phyloP scores from a whole-genome alignment of 2,888 invertebrate genomes.

The Coecobrya sp. region DNA sequence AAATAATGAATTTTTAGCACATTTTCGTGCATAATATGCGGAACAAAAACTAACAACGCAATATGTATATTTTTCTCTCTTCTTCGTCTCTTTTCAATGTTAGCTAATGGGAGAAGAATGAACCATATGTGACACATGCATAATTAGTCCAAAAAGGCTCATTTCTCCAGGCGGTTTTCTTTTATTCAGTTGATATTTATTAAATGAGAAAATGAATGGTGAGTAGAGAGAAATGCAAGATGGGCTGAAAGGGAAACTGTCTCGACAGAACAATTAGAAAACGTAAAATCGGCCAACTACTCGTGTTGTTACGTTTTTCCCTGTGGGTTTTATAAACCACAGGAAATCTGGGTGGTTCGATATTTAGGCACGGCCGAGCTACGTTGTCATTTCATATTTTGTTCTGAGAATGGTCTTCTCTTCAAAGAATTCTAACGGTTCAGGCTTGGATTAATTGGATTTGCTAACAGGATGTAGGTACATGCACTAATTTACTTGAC shows the following conservation, averaged over 20 bases:
- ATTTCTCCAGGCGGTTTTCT: slow-evolving; percentile 56
- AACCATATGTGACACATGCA: slow-evolving; percentile 48
- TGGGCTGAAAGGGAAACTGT: slow-evolving; percentile 16
- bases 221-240: neutral
- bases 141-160: slow-evolving; percentile 29
- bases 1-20: slow-evolving; percentile 39
- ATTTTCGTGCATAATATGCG: neutral
- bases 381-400: no score
- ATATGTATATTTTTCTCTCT: slow-evolving; percentile 24
- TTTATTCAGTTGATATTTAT: slow-evolving; percentile 12
- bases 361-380: no score
- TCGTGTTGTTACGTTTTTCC: neutral
- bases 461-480: neutral
- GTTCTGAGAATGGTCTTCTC: no score
- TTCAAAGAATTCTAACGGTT: no score
- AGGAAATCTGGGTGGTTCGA: no score
- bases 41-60: slow-evolving; percentile 39
- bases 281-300: neutral
- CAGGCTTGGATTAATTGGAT: neutral
- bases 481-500: slow-evolving; percentile 5
- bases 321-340: neutral
- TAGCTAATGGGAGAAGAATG: slow-evolving; percentile 46
- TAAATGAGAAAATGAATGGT: slow-evolving; percentile 42
- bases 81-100: slow-evolving; percentile 14
- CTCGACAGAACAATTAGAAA: neutral